Evolutionary conservation across 37 sponge, comb jelly and placozoan genomes (phyloP), one percentile per base, ranked within the genome.

Genomic region (Theonella swinhoei): DNA sequence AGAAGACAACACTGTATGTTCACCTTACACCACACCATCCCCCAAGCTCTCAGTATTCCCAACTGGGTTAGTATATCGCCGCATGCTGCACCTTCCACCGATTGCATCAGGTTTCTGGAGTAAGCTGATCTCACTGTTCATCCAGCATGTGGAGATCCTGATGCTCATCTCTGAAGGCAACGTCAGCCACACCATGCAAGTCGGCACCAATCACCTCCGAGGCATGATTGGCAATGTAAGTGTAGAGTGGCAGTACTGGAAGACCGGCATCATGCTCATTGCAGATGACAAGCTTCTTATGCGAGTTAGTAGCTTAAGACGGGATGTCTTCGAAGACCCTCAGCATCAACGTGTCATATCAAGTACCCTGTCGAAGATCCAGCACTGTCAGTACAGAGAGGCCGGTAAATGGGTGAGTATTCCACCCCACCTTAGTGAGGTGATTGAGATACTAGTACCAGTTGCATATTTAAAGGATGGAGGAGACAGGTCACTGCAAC

Each of bases 101-200:
- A 65, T 89, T 3, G 80, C 89, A 4, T 79, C 89, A 19, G 92
- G 92, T 0, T 92, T 92, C 79, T 92, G 92, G 92, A 83, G 85
- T 62, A 84, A 84, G 60, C 85, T 92, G 31, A 92, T 92, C 58
- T 74, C 80, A 1, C 80, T 89, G 32, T 89, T 64, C 64, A 63
- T 89, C 3, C 89, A 89, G 75, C 83, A 84, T 42, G 29, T 73
- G 17, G 89, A 89, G 23, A 83, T 89, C 69, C 64, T 76, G 61
- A 30, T 74, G 66, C 78, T 89, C 8, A 20, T 89, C 7, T 31
- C 34, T 1, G 68, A 72, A 1, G 35, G 32, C 0, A 69, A 64
- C 1, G 60, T 40, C 22, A 67, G 39, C 0, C 32, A n/a, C 14
- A 39, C 41, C 31, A n/a, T 39, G 39, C 41, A 66, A 24, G 84